These are phyloP conservation scores for Mesoclemmys tuberculata DNA, from an alignment of 2,113 vertebrate species.

Conservation along the genomic window DNA sequence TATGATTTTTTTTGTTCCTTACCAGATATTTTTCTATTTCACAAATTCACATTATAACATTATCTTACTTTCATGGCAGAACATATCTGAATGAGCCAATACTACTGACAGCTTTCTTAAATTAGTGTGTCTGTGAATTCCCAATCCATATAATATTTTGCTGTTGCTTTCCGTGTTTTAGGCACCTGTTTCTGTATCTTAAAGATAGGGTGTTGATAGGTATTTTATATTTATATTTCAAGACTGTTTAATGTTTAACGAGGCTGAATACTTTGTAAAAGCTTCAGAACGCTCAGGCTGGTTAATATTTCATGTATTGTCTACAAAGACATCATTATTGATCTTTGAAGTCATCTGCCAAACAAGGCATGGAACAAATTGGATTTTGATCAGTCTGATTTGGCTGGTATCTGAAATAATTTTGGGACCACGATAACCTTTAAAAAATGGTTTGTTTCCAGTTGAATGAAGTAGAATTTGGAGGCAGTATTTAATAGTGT, in stretches of 20 bases:
- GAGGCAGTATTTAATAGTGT: constrained; percentile 36
- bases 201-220: constrained; percentile 56
- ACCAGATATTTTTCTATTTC: constrained; percentile 4
- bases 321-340: constrained; percentile 67
- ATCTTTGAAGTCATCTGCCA: constrained; percentile 71
- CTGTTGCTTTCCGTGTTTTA: constrained; percentile 49
- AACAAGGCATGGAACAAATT: constrained; percentile 70
- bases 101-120: constrained; percentile 60
- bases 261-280: constrained; percentile 69
- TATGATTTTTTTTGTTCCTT: not conserved
- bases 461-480: constrained; percentile 63
- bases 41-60: not conserved
- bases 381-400: constrained; percentile 69
- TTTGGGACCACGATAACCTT: constrained; percentile 67
- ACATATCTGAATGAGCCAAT: constrained; percentile 40
- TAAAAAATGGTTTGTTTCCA: constrained; percentile 67
- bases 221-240: constrained; percentile 75
- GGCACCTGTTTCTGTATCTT: constrained; percentile 64
- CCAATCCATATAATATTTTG: constrained; percentile 58
- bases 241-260: constrained; percentile 74
- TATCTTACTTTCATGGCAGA: constrained; percentile 17
- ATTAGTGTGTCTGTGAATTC: constrained; percentile 59
- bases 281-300: constrained; percentile 63
- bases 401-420: constrained; percentile 61
- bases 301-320: constrained; percentile 71